Base-by-base conservation (phyloP, 2,113 vertebrate species). In the Thymallus thymallus region DNA sequence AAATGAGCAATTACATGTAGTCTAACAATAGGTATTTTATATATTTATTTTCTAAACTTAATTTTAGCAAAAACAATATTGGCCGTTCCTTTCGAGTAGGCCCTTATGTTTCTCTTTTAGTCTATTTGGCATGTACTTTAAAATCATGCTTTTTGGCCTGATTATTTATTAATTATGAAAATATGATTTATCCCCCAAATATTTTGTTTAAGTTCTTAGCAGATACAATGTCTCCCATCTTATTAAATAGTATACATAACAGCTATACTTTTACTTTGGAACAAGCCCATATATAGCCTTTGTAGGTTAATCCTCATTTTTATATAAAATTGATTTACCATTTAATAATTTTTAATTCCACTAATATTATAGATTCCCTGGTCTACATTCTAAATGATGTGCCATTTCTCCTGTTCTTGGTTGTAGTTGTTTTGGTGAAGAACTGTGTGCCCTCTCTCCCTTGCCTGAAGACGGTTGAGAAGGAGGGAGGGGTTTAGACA, bases 401-500 rank as follows among this genome's bases (percentile, higher is more conserved):
- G 22, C 30, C 23, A 41, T 61, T 35, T 12, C 32, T n/a, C 23
- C 18, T 45, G 56, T 10, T 26, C 45, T 18, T 64, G 67, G 65
- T 32, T 23, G 46, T 68, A 24, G 22, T 64, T 46, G 18, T 74
- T 71, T 85, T 84, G 68, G 76, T 78, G 26, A 77, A 72, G 72
- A 77, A 65, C 77, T 69, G 61, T 69, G 79, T 69, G 65, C 70
- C 58, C 60, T 78, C 69, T 84, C 48, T 78, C 73, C 68, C 77
- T 74, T 79, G 73, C 76, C 74, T 87, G 72, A 68, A 70, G 83
- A 78, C 72, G 77, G 86, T 85, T 75, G 75, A 82, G 84, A 73
- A 83, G 80, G 85, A 89, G 88, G 90, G 90, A 89, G 91, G 91
- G 90, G 91, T 90, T 91, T 91, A 89, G 87, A 92, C 90, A 91